These are phyloP conservation scores for Moxostoma hubbsi DNA, from an alignment of 2,797 vertebrate genomes.

Conservation along the genomic window DNA sequence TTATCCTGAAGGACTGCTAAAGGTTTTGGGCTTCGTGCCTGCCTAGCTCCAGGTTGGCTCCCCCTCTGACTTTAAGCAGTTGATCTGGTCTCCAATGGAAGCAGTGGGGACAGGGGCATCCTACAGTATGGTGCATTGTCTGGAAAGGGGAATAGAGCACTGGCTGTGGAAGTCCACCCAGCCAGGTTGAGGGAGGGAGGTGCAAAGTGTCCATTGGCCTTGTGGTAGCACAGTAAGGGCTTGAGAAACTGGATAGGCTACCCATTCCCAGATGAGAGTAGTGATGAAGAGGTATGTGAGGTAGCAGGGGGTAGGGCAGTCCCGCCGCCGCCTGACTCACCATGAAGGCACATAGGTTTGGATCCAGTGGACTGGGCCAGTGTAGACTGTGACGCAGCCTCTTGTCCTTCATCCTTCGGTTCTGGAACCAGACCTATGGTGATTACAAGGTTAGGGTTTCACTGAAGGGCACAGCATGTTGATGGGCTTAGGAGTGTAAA, in stretches of 20 bases:
- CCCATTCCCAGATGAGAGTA: constrained; percentile 66
- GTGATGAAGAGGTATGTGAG: constrained; percentile 68
- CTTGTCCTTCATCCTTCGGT: constrained; percentile 81
- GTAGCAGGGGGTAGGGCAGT: constrained; percentile 64
- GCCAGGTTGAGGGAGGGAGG: constrained; percentile 62
- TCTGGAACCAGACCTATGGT: constrained; percentile 76
- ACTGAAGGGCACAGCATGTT: neutral
- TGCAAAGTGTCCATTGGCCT: constrained; percentile 65
- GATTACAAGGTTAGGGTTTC: constrained; percentile 6
- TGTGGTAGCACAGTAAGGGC: constrained; percentile 60
- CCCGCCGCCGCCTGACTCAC: constrained; percentile 67
- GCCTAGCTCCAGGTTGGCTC: constrained; percentile 55
- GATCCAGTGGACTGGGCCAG: constrained; percentile 71
- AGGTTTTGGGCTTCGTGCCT: constrained; percentile 56
- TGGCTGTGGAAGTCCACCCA: constrained; percentile 60
- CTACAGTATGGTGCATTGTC: constrained; percentile 65
- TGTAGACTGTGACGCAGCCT: constrained; percentile 71
- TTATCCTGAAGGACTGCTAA: constrained; percentile 60
- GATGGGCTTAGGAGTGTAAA: constrained; percentile 7
- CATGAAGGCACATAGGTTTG: constrained; percentile 70
- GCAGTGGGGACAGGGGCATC: constrained; percentile 69
- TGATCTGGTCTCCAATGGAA: constrained; percentile 72
- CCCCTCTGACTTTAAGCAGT: constrained; percentile 66
- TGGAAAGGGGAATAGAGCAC: constrained; percentile 62
- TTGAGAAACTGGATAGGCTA: constrained; percentile 58